Evolutionary conservation across 1,140 invertebrate genomes (phyloP).

Genomic region (Drosophila leontia): DNA sequence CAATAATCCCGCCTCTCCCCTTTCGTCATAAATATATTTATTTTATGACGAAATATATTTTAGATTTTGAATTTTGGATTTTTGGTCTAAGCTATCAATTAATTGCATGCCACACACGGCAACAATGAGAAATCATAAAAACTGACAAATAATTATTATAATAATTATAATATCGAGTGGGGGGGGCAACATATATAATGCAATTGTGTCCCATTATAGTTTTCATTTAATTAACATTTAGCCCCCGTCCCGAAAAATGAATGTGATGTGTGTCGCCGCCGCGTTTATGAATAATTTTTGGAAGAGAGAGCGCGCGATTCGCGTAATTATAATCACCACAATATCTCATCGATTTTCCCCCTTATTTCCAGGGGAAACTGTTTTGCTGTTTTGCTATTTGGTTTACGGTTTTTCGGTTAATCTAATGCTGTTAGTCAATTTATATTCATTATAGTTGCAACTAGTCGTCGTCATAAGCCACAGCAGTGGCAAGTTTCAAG

Average conservation of each 20-base stretch:
- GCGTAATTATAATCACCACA: slow-evolving; percentile 21
- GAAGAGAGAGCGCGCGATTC: slow-evolving; percentile 1
- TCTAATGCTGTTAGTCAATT: slow-evolving; percentile 76
- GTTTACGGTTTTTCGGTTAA: slow-evolving; percentile 54
- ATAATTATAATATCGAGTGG: slow-evolving; percentile 36
- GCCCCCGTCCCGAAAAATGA: slow-evolving; percentile 32
- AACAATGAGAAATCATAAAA: slow-evolving; percentile 59
- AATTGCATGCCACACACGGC: slow-evolving; percentile 49
- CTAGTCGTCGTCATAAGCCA: slow-evolving; percentile 16
- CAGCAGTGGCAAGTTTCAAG: slow-evolving; percentile 10
- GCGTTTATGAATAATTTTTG: slow-evolving; percentile 68
- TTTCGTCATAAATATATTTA: slow-evolving; percentile 10
- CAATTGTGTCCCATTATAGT: slow-evolving; percentile 58
- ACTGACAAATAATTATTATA: slow-evolving; percentile 37
- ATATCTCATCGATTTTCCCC: slow-evolving; percentile 28
- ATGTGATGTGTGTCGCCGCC: slow-evolving; percentile 9
- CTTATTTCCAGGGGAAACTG: slow-evolving; percentile 2
- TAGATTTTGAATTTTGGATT: not conserved
- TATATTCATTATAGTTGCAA: slow-evolving; percentile 66
- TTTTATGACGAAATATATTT: slow-evolving; percentile 16
- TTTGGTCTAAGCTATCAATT: slow-evolving; percentile 56
- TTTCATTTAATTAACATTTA: slow-evolving; percentile 78
- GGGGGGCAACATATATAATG: slow-evolving; percentile 19
- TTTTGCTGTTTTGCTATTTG: slow-evolving; percentile 29
- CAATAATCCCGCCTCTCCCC: not conserved